Percentiles rank a stretch among this genome's conserved stretches.
These are phyloP conservation scores for Eupelmus urozonus DNA, from an alignment of 2,888 invertebrate genomes.

Conservation along the genomic window DNA sequence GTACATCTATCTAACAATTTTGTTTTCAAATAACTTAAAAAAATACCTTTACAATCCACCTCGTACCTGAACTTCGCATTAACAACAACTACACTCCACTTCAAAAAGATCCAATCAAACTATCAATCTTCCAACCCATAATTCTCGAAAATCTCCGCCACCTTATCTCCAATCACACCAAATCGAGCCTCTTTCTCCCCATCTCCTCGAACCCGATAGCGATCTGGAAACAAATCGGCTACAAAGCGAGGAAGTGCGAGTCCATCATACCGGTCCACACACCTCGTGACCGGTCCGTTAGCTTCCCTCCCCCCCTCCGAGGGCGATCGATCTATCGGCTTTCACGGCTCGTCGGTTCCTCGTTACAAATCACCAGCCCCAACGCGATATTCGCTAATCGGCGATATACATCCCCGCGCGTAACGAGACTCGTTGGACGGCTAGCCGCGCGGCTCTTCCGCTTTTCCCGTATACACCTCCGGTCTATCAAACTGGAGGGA, in stretches of 20 bases:
- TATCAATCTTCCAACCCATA: too few species aligned
- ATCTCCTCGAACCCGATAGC: neutral
- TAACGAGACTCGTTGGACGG: slow-evolving; percentile 34
- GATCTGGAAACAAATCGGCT: slow-evolving; percentile 28
- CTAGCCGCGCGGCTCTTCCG: slow-evolving; percentile 34
- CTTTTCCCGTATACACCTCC: neutral
- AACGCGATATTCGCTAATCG: slow-evolving; percentile 35
- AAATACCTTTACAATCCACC: too few species aligned
- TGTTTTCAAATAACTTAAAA: too few species aligned
- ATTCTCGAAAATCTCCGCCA: too few species aligned
- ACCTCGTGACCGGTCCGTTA: slow-evolving; percentile 14
- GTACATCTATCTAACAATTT: too few species aligned
- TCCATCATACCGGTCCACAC: neutral
- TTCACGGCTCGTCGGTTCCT: slow-evolving; percentile 45
- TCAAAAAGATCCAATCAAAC: too few species aligned
- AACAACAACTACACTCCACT: too few species aligned
- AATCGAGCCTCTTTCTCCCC: too few species aligned
- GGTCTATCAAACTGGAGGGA: neutral
- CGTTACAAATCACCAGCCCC: slow-evolving; percentile 31
- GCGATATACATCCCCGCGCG: neutral
- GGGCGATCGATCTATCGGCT: slow-evolving; percentile 42
- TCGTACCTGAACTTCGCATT: too few species aligned
- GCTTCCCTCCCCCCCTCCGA: neutral
- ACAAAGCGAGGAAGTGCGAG: slow-evolving; percentile 31
- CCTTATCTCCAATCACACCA: too few species aligned